Evolutionary conservation across 1,140 invertebrate genomes (phyloP), one percentile per base, ranked within the genome.

Genomic region (Drosophila nasuta): DNA sequence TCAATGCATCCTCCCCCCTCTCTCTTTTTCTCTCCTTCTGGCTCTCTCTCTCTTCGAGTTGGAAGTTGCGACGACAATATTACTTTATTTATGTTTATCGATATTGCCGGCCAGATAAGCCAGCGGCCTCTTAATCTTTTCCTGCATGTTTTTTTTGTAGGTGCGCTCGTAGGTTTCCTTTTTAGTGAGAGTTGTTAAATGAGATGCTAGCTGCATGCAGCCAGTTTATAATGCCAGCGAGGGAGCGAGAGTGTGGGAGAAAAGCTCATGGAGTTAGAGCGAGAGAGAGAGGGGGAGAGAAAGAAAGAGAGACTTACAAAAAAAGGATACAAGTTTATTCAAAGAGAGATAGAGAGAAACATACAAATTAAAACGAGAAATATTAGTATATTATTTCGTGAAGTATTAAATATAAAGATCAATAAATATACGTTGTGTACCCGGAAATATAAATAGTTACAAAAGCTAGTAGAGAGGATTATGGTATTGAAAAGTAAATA

Each of bases 11-110:
- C 69, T 35, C 48, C 54, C 72, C 78, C 35, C 33, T 51, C 33
- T 13, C 43, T 11, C 30, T 25, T 25, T 25, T 25, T 25, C 45
- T 2, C 20, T 33, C 0, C 30, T 10, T 6, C 25, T 35, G 2
- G 1, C 15, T 17, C 15, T 13, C 13, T 13, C 13, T 13, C 13
- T 13, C 13, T 13, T 13, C 13, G 13, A 13, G 13, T 13, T 13
- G 56, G 41, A 57, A 77, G 58, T 79, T 38, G 52, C 52, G 52
- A 45, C 79, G 70, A 87, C 83, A 87, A 87, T 87, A 87, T 87
- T 67, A 56, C 49, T 60, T 87, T 81, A 89, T 89, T 89, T 89
- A 89, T 89, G 85, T 81, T 89, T 89, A 89, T 89, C 85, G 85
- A 89, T 89, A 89, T 79, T 64, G 80, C 71, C 75, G 57, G 46